Percentiles rank a stretch among this genome's conserved stretches.
Evolutionary conservation across 2,888 invertebrate genomes (phyloP).

Genomic region (Sphaerophoria taeniata): DNA sequence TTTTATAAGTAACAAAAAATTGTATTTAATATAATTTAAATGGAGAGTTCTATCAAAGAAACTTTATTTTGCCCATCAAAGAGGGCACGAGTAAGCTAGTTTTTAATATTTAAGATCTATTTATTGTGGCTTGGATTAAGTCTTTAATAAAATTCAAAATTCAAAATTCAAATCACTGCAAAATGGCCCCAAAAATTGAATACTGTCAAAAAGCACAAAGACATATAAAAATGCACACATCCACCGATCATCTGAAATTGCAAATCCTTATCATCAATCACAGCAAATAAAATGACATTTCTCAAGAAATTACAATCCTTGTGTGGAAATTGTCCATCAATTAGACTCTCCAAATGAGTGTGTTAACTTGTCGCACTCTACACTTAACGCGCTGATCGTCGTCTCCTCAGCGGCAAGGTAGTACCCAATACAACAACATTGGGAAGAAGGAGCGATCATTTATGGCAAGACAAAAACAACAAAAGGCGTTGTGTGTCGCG

Average conservation of each 20-base stretch:
- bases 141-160: no score
- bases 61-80: no score
- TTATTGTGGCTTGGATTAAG: no score
- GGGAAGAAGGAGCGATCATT: constrained; percentile 23
- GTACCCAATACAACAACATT: background rate
- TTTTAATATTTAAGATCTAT: no score
- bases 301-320: constrained; percentile 64
- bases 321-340: constrained; percentile 58
- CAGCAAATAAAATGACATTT: constrained; percentile 45
- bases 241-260: constrained; percentile 25
- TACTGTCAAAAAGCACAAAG: no score
- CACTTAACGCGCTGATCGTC: constrained; percentile 42
- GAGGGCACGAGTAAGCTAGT: no score
- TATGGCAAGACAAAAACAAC: constrained; percentile 21
- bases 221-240: no score
- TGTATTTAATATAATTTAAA: no score
- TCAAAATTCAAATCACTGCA: no score
- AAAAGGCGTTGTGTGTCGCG: constrained; percentile 32
- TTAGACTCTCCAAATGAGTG: constrained; percentile 67
- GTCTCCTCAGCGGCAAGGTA: background rate
- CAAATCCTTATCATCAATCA: constrained; percentile 55
- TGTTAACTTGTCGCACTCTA: constrained; percentile 71
- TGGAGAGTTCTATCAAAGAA: no score
- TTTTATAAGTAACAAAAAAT: no score
- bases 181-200: no score